phyloP scores from a whole-genome alignment of 2,888 invertebrate genomes.

The Platycheirus albimanus region DNA sequence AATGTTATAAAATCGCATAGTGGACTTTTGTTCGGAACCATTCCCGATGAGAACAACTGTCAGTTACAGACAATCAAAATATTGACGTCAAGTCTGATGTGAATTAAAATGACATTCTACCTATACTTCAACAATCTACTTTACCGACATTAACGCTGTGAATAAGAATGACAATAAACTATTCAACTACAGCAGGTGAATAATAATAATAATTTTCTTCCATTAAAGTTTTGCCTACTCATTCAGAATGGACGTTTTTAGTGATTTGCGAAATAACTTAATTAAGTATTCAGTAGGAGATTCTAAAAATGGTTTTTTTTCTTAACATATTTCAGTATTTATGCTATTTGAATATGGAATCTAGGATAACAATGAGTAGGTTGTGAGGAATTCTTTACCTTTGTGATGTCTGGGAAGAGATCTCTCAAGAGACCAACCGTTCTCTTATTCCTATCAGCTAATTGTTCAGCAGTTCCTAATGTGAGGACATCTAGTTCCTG shows the following conservation, averaged over 20 bases:
- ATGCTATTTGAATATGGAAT: conserved; percentile 46
- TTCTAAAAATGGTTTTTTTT: conserved; percentile 5
- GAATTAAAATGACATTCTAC: conserved; percentile 38
- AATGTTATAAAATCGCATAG: background rate
- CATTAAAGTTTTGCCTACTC: conserved; percentile 26
- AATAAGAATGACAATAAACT: conserved; percentile 19
- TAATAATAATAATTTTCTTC: conserved; percentile 21
- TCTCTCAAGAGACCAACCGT: conserved; percentile 90
- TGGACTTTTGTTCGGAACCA: conserved; percentile 34
- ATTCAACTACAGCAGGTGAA: conserved; percentile 36
- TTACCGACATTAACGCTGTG: conserved; percentile 10
- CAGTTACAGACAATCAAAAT: conserved; percentile 35
- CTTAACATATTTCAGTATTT: conserved; percentile 12
- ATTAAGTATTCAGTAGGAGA: conserved; percentile 61
- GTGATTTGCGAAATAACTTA: conserved; percentile 23
- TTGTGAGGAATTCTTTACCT: conserved; percentile 84
- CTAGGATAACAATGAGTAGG: conserved; percentile 4
- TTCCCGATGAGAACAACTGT: conserved; percentile 36
- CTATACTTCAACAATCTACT: background rate
- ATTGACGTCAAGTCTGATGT: conserved; percentile 33
- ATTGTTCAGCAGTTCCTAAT: conserved; percentile 86
- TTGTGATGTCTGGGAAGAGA: conserved; percentile 89
- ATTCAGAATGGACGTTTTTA: conserved; percentile 42
- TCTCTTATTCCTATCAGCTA: conserved; percentile 89
- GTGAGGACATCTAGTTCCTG: conserved; percentile 88